These are phyloP conservation scores for Junco hyemalis DNA, from an alignment of 2,113 vertebrate species.

Conservation along the genomic window DNA sequence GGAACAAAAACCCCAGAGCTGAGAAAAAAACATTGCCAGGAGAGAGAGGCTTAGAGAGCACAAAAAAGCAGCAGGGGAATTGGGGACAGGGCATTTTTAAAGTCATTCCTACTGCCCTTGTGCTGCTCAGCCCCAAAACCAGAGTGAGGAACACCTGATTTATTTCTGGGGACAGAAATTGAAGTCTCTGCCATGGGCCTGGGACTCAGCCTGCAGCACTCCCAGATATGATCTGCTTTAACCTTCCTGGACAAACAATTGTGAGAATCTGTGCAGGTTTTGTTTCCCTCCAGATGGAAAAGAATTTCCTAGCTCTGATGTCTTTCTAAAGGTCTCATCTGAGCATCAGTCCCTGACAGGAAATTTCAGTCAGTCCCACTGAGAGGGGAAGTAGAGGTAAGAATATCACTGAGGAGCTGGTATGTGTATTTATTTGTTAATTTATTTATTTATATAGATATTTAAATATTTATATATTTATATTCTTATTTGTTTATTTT, in stretches of 20 bases:
- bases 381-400: background rate
- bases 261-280: background rate
- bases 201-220: background rate
- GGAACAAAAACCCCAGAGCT: background rate
- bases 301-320: background rate
- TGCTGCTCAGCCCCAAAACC: background rate
- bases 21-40: background rate
- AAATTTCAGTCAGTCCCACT: background rate
- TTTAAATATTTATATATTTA: too few relatives aligned
- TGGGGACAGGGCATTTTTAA: background rate
- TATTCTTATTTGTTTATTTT: too few relatives aligned
- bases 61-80: background rate
- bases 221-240: background rate
- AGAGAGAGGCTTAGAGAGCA: background rate
- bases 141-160: background rate
- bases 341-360: background rate
- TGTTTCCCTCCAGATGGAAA: conserved; percentile 23
- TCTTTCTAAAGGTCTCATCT: background rate
- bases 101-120: background rate
- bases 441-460: too few relatives aligned
- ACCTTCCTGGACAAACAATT: conserved; percentile 18
- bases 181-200: background rate
- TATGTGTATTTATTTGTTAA: too few relatives aligned
- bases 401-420: background rate
- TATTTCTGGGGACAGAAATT: background rate